These are phyloP conservation scores for Lycocerus yunnanus DNA, from an alignment of 2,888 invertebrate genomes.

Conservation along the genomic window DNA sequence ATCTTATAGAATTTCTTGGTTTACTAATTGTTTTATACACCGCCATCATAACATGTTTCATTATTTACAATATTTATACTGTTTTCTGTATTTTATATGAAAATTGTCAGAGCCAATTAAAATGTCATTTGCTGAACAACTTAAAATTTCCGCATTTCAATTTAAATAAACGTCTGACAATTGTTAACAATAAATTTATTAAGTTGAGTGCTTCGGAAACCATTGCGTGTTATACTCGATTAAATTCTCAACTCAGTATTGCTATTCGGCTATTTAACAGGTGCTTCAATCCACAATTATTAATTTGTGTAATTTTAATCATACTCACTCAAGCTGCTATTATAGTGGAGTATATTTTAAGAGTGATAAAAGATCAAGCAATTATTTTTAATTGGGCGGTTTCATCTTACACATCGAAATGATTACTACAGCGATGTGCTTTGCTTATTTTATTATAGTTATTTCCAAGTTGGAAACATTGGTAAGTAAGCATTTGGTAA, in stretches of 20 bases:
- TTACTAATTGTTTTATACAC: not conserved
- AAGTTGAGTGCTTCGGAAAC: not conserved
- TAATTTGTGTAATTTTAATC: not conserved
- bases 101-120: not conserved
- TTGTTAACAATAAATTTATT: not conserved
- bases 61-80: not conserved
- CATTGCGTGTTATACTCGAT: not conserved
- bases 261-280: not conserved
- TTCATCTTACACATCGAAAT: not conserved
- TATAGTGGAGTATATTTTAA: not conserved
- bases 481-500: no score
- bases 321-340: not conserved
- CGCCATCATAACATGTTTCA: not conserved
- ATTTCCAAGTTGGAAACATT: not conserved
- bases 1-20: not conserved
- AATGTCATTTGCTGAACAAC: not conserved
- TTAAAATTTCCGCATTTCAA: not conserved
- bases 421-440: not conserved
- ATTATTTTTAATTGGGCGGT: not conserved
- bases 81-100: not conserved
- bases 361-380: not conserved
- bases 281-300: not conserved
- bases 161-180: not conserved
- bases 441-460: not conserved
- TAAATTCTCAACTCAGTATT: not conserved